These are phyloP conservation scores for Tokudaia muenninki DNA, from an alignment of 2,797 vertebrate species.

Conservation along the genomic window DNA sequence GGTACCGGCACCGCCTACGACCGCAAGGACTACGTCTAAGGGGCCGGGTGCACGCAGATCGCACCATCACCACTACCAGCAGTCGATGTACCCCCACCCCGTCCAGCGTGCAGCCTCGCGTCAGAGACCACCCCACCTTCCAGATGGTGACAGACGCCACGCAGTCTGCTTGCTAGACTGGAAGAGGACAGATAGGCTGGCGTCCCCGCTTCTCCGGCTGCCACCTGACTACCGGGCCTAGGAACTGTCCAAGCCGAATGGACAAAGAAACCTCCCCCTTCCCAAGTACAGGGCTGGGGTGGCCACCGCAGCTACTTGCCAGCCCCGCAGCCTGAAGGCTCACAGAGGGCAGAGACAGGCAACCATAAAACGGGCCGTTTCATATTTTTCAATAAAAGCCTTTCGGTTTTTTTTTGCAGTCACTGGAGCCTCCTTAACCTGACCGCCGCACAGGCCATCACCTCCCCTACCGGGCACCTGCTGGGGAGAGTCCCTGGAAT, in stretches of 20 bases:
- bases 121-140: not conserved
- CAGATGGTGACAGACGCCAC: not conserved
- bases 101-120: not conserved
- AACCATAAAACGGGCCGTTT: conserved; percentile 48
- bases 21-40: conserved; percentile 95
- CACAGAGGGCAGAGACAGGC: conserved; percentile 16
- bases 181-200: not conserved
- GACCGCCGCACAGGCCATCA: not conserved
- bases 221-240: not conserved
- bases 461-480: not conserved
- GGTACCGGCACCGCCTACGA: conserved; percentile 90
- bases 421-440: conserved; percentile 65
- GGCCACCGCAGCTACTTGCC: not conserved
- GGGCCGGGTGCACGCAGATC: not conserved
- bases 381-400: conserved; percentile 82
- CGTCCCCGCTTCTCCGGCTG: not conserved
- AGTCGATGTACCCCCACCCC: not conserved
- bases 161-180: not conserved
- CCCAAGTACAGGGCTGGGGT: not conserved
- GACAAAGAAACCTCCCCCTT: conserved; percentile 46
- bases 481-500: not conserved
- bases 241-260: not conserved
- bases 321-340: not conserved
- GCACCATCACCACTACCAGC: not conserved
- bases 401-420: conserved; percentile 81